These are phyloP conservation scores for Drosophila pruinosa DNA, from an alignment of 1,140 invertebrate species.

Conservation along the genomic window DNA sequence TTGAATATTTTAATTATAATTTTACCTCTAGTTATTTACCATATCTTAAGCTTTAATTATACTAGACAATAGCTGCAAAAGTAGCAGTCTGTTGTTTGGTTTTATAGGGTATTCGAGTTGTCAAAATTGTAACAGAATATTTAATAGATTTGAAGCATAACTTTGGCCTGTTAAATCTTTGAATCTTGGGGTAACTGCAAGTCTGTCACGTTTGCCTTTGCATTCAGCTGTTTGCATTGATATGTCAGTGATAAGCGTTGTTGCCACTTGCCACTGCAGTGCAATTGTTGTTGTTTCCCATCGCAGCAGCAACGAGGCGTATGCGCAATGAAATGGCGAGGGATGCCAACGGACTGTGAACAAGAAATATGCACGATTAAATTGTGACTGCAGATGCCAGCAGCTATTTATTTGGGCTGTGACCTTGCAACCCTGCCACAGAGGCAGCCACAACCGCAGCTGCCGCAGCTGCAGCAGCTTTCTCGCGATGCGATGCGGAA, in stretches of 20 bases:
- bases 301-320: conserved; percentile 25
- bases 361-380: not conserved
- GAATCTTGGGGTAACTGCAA: not conserved
- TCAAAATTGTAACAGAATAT: no score
- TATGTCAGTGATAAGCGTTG: conserved; percentile 56
- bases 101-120: no score
- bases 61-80: no score
- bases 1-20: no score
- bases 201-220: not conserved
- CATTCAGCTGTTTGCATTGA: conserved; percentile 42
- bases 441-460: not conserved
- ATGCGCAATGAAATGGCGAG: conserved; percentile 40
- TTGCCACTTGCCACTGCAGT: conserved; percentile 17
- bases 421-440: conserved; percentile 33
- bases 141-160: no score
- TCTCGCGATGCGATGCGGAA: conserved; percentile 58
- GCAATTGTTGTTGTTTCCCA: conserved; percentile 9
- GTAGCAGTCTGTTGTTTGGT: no score
- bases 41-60: no score
- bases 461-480: conserved; percentile 8
- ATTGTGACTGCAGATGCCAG: not conserved
- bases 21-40: no score
- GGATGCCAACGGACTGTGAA: conserved; percentile 16
- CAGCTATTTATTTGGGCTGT: conserved; percentile 32
- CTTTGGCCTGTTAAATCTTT: no score